Evolutionary conservation across 2,113 vertebrate species (phyloP), one percentile per base, ranked within the genome.

Genomic region (Oryzias curvinotus): DNA sequence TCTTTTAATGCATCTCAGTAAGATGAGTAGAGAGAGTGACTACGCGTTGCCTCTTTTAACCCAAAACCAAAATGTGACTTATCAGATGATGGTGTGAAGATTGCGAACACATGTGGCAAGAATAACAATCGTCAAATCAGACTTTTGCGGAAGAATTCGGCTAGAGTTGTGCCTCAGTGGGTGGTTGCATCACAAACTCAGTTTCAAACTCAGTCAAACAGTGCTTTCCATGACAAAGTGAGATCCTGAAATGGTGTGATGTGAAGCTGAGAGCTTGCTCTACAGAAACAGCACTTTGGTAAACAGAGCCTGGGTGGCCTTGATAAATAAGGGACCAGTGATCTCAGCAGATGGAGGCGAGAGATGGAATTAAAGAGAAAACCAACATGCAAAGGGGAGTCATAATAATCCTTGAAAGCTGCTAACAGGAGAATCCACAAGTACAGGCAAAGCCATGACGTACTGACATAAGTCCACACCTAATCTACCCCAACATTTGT

Each of bases 31-130:
- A n/a, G n/a, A n/a, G n/a, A n/a, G n/a, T n/a, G n/a, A n/a, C 54
- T 50, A 65, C 60, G 75, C 65, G 71, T 69, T 45, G 28, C 42
- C 49, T 62, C 55, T 50, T 54, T 45, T 19, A 62, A 58, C 59
- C 23, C 21, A 46, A 56, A 59, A 67, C 42, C 52, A 45, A 63
- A 58, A 72, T 30, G 18, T 81, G 78, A 83, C 70, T 71, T 68
- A 83, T 56, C 14, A 16, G 58, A 57, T 76, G 62, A 65, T 54
- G 61, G 62, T 25, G 42, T 62, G 65, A 57, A 73, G 79, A 51
- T 7, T 5, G 59, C 48, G 71, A 63, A 69, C 75, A 82, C 81
- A 87, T 83, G 83, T 83, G 83, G 75, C 80, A 73, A 66, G 64
- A 50, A 65, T 83, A 72, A 85, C 8, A 65, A 75, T 55, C 46